phyloP scores from a whole-genome alignment of 2,113 vertebrate species.

The Oxyura jamaicensis region DNA sequence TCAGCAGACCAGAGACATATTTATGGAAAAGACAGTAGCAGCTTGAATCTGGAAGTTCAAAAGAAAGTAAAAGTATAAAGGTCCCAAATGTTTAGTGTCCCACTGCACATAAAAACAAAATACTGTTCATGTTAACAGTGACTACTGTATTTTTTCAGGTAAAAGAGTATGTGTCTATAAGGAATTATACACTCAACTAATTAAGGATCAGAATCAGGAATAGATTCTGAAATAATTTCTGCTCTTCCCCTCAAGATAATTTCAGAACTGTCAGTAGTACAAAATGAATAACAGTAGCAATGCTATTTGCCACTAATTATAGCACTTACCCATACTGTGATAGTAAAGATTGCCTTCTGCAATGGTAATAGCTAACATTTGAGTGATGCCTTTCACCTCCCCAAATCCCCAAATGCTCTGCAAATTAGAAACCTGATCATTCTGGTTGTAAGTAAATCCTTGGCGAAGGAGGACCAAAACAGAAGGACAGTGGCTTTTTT shows the following conservation, averaged over 20 bases:
- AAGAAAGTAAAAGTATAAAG: neutral
- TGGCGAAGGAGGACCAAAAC: neutral
- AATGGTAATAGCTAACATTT: neutral
- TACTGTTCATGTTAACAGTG: neutral
- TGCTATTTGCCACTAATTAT: neutral
- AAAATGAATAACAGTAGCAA: slow-evolving; percentile 4
- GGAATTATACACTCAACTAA: slow-evolving; percentile 6
- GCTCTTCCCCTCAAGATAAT: neutral
- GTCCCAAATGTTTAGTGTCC: neutral
- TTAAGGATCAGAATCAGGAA: slow-evolving; percentile 23
- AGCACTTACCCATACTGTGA: neutral
- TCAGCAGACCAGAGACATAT: neutral
- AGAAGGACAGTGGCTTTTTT: neutral
- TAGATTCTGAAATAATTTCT: slow-evolving; percentile 9
- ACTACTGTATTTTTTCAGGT: neutral
- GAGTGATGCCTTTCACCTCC: slow-evolving; percentile 12
- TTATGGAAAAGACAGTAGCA: neutral
- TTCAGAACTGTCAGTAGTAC: slow-evolving; percentile 25
- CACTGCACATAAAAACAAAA: neutral
- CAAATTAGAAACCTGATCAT: slow-evolving; percentile 21
- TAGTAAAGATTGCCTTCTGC: slow-evolving; percentile 18
- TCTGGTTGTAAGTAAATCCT: neutral
- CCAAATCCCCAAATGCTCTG: neutral
- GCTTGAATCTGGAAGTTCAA: neutral
- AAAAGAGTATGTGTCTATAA: neutral